Conservation (phyloP, 2,888 invertebrate species). For the Andrena fulva region DNA sequence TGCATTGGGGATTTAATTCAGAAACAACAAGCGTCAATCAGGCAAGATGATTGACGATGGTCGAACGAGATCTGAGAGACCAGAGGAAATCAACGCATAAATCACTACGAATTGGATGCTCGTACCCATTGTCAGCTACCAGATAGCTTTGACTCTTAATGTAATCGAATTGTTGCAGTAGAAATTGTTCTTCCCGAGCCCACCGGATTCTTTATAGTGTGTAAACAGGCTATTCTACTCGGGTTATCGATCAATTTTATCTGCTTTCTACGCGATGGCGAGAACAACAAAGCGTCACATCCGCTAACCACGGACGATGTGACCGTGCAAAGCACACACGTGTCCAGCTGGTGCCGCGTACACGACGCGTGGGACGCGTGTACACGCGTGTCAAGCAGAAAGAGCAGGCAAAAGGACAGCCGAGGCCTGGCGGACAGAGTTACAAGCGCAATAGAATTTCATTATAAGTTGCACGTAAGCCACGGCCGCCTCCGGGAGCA, state of each 20-base stretch:
- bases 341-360: slow-evolving; percentile 5
- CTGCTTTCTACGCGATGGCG: neutral
- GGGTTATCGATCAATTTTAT: slow-evolving; percentile 1
- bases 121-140: too few relatives aligned
- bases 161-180: too few relatives aligned
- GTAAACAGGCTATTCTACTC: neutral
- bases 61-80: neutral
- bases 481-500: slow-evolving; percentile 34
- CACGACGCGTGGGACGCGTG: slow-evolving; percentile 12
- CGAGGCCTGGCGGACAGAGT: slow-evolving; percentile 30
- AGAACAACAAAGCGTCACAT: neutral
- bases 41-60: too few relatives aligned
- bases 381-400: slow-evolving; percentile 32
- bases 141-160: too few relatives aligned
- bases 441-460: slow-evolving; percentile 64
- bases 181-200: too few relatives aligned
- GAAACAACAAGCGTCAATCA: neutral
- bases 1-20: neutral
- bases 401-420: slow-evolving; percentile 34
- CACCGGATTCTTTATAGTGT: too few relatives aligned
- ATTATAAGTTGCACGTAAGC: slow-evolving; percentile 58
- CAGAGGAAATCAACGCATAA: neutral
- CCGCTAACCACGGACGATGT: neutral
- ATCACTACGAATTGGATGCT: too few relatives aligned
- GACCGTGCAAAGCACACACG: neutral